phyloP scores from a whole-genome alignment of 2,113 vertebrate species.

The Phylloscopus whistleri region DNA sequence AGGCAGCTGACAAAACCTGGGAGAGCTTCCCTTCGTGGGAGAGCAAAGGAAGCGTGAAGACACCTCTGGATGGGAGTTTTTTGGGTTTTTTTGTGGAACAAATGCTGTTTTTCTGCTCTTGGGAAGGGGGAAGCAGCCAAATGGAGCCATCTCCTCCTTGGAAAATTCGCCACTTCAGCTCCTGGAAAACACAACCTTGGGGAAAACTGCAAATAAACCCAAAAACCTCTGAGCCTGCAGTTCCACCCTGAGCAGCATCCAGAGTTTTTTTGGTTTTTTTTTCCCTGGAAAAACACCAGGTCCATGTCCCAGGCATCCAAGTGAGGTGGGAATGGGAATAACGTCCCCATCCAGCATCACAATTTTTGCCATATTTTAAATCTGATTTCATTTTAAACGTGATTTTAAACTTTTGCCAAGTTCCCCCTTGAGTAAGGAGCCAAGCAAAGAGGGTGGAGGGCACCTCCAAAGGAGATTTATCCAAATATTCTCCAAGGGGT shows the following conservation, averaged over 20 bases:
- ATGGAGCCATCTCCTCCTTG: background rate
- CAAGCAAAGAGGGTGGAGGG: background rate
- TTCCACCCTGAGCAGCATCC: background rate
- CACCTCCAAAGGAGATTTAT: background rate
- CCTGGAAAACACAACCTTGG: background rate
- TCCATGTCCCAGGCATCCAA: background rate
- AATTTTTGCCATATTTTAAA: accelerated
- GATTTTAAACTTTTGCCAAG: background rate
- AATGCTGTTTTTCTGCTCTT: background rate
- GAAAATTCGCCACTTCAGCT: background rate
- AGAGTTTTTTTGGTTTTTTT: background rate
- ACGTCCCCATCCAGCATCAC: accelerated
- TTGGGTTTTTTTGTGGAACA: background rate
- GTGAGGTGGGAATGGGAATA: accelerated
- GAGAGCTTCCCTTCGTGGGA: background rate
- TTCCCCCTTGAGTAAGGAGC: background rate
- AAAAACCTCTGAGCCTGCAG: background rate
- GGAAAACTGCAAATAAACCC: background rate
- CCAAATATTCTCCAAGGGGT: background rate
- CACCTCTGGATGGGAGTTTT: background rate
- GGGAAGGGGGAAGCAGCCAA: background rate
- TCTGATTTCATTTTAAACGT: background rate
- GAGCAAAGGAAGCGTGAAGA: background rate
- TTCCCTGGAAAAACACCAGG: background rate
- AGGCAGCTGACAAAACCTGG: background rate